These are phyloP conservation scores for Glareola pratincola DNA, from an alignment of 2,113 vertebrate genomes.

Conservation along the genomic window DNA sequence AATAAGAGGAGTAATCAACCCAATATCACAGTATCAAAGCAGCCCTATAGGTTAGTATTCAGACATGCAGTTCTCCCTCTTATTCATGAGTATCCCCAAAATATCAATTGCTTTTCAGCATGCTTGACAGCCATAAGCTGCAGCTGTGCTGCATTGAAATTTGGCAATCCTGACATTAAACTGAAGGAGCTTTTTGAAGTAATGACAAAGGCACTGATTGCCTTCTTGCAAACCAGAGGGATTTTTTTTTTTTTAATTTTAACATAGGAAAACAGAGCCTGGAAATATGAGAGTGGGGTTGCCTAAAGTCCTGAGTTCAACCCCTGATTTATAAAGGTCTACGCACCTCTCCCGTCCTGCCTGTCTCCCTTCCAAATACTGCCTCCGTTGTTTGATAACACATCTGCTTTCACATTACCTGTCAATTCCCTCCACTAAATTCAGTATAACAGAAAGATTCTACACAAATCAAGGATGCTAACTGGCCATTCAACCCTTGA, in stretches of 20 bases:
- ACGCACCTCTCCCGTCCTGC: neutral
- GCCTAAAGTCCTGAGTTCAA: neutral
- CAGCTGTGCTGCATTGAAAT: constrained; percentile 73
- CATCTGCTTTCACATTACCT: neutral
- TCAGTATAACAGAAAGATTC: neutral
- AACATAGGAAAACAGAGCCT: neutral
- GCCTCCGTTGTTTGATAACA: neutral
- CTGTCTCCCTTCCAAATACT: neutral
- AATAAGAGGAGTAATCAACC: neutral
- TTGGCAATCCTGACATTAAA: constrained; percentile 61
- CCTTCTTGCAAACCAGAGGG: constrained; percentile 43
- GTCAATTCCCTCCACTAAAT: neutral
- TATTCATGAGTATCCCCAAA: constrained; percentile 43
- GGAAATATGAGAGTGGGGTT: neutral
- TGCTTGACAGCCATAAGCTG: constrained; percentile 57
- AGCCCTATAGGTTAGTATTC: neutral
- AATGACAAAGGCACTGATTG: constrained; percentile 72
- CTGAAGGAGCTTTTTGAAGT: constrained; percentile 63
- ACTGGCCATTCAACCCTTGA: neutral
- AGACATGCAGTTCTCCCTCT: neutral
- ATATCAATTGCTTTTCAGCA: constrained; percentile 49
- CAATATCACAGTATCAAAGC: neutral
- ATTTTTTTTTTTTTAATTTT: neutral
- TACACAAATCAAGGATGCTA: neutral
- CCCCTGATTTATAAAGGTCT: neutral